phyloP scores from a whole-genome alignment of 2,113 vertebrate species.

The Etheostoma spectabile region DNA sequence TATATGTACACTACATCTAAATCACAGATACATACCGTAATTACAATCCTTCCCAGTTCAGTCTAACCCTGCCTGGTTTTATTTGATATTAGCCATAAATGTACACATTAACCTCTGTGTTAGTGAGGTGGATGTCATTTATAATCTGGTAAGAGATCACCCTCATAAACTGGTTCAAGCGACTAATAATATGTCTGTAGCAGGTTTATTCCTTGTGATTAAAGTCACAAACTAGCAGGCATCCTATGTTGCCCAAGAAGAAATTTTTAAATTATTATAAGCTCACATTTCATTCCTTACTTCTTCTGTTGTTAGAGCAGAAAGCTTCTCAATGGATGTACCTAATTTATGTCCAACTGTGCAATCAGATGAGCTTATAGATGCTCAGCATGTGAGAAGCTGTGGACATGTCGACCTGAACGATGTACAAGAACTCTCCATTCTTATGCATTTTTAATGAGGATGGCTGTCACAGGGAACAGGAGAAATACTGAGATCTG shows the following conservation, averaged over 20 bases:
- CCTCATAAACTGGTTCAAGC: neutral
- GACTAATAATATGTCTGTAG: neutral
- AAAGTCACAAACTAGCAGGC: neutral
- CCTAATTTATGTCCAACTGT: constrained; percentile 20
- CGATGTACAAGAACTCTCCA: constrained; percentile 1
- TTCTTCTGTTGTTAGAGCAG: neutral
- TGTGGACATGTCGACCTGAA: constrained; percentile 1
- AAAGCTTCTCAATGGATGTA: neutral
- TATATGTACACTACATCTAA: neutral
- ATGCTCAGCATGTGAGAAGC: neutral
- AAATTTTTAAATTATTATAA: neutral
- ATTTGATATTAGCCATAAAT: constrained; percentile 20
- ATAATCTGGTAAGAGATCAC: neutral
- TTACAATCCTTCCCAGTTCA: neutral
- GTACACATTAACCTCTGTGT: neutral
- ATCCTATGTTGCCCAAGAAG: neutral
- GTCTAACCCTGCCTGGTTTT: constrained; percentile 1
- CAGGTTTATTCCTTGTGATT: neutral
- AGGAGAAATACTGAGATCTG: constrained; percentile 25
- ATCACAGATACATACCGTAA: neutral
- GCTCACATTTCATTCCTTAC: neutral
- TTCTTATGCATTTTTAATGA: neutral
- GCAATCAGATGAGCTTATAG: constrained; percentile 41
- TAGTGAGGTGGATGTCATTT: neutral
- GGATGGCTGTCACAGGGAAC: neutral